phyloP scores from a whole-genome alignment of 2,888 invertebrate species.

The Conistra vaccinii region DNA sequence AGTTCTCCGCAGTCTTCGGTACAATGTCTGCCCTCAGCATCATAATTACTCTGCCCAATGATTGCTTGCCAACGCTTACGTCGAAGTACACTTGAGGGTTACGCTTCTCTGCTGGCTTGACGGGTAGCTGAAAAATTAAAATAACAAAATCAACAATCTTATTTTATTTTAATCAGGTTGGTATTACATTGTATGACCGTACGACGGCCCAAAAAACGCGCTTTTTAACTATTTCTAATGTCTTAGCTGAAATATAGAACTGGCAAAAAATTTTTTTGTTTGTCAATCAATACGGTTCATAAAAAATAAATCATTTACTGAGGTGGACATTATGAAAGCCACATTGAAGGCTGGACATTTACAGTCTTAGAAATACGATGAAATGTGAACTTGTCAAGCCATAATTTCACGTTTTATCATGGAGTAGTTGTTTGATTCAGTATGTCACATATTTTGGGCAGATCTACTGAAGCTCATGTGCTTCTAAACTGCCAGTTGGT shows the following conservation, averaged over 20 bases:
- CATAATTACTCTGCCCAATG: slow-evolving; percentile 97
- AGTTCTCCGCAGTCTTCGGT: slow-evolving; percentile 98
- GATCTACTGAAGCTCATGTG: not conserved
- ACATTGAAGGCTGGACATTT: too few species aligned
- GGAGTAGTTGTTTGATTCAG: not conserved
- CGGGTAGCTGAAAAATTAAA: slow-evolving; percentile 74
- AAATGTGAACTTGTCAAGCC: slow-evolving; percentile 21
- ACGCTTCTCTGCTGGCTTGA: slow-evolving; percentile 84
- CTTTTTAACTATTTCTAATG: not conserved
- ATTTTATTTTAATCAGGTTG: not conserved
- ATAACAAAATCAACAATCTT: not conserved
- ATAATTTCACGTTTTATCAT: slow-evolving; percentile 1
- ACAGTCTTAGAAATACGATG: not conserved
- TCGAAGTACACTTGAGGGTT: slow-evolving; percentile 99
- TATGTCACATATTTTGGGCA: not conserved
- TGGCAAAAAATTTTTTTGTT: too few species aligned
- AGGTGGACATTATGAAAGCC: not conserved
- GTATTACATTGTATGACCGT: not conserved
- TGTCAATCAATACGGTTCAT: not conserved
- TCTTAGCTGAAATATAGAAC: not conserved
- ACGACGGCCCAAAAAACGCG: not conserved
- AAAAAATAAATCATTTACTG: not conserved
- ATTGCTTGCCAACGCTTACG: slow-evolving; percentile 96
- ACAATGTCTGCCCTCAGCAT: slow-evolving; percentile 97
- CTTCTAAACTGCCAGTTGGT: too few species aligned